Percentiles rank a stretch among this genome's conserved stretches.
Evolutionary conservation across 23 tunicate species (phyloP).

Genomic region (Oikopleura dioica): DNA sequence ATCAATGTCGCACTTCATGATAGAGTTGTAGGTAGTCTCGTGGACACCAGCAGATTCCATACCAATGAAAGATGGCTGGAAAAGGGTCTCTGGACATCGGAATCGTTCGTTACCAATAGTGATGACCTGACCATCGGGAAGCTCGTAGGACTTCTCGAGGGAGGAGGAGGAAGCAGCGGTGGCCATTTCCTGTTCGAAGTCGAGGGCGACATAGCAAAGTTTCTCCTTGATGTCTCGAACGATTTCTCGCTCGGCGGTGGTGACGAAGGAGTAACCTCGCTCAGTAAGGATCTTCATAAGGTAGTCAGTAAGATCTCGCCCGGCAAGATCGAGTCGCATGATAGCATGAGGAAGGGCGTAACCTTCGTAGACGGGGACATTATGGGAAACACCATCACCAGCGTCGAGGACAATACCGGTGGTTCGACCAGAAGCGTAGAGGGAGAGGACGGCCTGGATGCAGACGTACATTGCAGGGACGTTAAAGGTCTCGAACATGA

Average conservation of each 20-base stretch:
- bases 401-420: conserved; percentile 71
- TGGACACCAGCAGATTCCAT: conserved; percentile 85
- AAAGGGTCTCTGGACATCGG: conserved; percentile 78
- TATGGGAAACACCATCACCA: conserved; percentile 85
- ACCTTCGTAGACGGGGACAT: conserved; percentile 69
- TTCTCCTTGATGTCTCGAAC: too few species aligned
- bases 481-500: conserved; percentile 79
- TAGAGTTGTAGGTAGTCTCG: too few species aligned
- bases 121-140: too few species aligned
- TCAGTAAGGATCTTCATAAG: conserved; percentile 69
- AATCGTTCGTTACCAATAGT: too few species aligned
- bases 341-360: too few species aligned
- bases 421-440: conserved; percentile 74
- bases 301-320: conserved; percentile 70
- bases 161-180: conserved; percentile 65
- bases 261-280: too few species aligned
- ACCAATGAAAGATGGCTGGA: conserved; percentile 66
- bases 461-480: conserved; percentile 88
- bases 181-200: conserved; percentile 83
- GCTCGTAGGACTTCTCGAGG: too few species aligned
- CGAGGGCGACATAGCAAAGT: too few species aligned
- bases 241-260: too few species aligned
- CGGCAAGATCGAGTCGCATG: too few species aligned
- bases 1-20: too few species aligned
- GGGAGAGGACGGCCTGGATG: too few species aligned